phyloP scores from a whole-genome alignment of 2,888 invertebrate genomes.

The Pomacea canaliculata region DNA sequence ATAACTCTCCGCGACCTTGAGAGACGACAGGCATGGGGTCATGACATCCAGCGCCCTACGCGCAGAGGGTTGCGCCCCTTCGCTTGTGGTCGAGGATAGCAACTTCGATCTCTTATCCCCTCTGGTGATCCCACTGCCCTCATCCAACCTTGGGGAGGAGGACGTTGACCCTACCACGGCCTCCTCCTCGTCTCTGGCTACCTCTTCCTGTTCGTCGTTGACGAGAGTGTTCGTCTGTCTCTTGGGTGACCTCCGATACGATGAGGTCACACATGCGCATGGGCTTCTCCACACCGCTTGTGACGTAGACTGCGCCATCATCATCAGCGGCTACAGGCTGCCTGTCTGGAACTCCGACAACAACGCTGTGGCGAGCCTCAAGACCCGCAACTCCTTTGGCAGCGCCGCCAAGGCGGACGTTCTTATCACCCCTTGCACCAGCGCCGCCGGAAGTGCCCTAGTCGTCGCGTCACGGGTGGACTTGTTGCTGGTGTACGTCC shows the following conservation, averaged over 20 bases:
- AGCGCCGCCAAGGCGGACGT: background rate
- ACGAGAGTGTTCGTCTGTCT: background rate
- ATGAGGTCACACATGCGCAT: background rate
- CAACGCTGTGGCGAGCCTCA: background rate
- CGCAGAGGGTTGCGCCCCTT: background rate
- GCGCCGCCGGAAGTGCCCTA: background rate
- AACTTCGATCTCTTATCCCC: background rate
- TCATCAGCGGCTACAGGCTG: background rate
- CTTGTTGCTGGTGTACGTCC: conserved; percentile 3
- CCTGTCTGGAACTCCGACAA: background rate
- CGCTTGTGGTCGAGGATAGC: background rate
- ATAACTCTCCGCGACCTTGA: too few relatives aligned
- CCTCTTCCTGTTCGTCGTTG: background rate
- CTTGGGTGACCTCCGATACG: background rate
- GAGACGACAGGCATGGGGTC: conserved; percentile 17
- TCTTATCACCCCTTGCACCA: background rate
- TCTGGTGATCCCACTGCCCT: conserved; percentile 2
- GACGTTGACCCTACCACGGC: conserved; percentile 3
- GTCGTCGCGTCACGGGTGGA: background rate
- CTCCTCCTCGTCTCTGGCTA: conserved; percentile 9
- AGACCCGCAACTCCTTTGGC: background rate
- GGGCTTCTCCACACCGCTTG: background rate
- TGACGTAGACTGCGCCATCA: background rate
- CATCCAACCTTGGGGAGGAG: background rate
- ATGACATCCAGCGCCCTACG: conserved; percentile 10